These are phyloP conservation scores for Tolypeutes matacus DNA, from an alignment of 2,797 vertebrate genomes.

Conservation along the genomic window DNA sequence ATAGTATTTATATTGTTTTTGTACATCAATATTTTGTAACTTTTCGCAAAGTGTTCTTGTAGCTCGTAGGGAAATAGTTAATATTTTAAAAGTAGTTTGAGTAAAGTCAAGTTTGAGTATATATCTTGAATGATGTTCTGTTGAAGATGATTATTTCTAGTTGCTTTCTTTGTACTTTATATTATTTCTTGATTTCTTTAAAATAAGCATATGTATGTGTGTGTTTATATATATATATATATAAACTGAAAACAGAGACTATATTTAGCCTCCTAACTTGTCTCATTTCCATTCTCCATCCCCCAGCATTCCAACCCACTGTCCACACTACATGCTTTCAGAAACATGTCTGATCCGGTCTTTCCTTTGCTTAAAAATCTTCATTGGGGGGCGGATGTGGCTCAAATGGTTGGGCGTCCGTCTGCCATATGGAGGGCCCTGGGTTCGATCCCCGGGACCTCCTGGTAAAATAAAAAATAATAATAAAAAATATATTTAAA, in stretches of 20 bases:
- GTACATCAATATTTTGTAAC: neutral
- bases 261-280: neutral
- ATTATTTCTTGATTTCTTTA: constrained; percentile 53
- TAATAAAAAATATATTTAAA: too few species aligned
- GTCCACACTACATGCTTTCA: constrained; percentile 18
- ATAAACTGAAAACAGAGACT: neutral
- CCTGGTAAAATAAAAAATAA: too few species aligned
- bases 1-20: constrained; percentile 43
- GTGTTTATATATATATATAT: too few species aligned
- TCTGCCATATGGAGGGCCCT: too few species aligned
- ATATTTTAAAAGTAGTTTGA: constrained; percentile 19
- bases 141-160: constrained; percentile 53
- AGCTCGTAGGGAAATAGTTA: neutral
- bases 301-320: neutral
- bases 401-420: too few species aligned
- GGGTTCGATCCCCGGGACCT: too few species aligned
- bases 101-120: constrained; percentile 22
- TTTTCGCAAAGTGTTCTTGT: neutral
- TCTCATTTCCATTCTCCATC: neutral
- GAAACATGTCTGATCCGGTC: constrained; percentile 20
- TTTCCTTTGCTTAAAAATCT: neutral
- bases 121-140: neutral
- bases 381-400: too few species aligned
- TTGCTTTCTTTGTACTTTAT: constrained; percentile 12
- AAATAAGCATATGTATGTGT: neutral